These are phyloP conservation scores for Gortyna flavago DNA, from an alignment of 2,888 invertebrate species.

Conservation along the genomic window DNA sequence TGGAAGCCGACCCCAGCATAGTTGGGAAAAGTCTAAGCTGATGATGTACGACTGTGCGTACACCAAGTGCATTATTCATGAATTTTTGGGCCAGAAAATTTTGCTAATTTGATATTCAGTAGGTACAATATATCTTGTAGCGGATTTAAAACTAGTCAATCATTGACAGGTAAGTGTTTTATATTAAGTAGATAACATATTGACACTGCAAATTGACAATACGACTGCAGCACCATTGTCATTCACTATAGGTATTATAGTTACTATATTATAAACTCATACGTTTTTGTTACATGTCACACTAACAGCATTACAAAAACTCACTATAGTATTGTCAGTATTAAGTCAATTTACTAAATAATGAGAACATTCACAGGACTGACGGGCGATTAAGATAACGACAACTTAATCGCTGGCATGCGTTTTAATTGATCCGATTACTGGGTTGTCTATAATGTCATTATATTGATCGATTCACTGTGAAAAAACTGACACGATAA, in stretches of 20 bases:
- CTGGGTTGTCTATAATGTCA: neutral
- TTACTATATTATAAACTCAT: neutral
- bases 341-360: slow-evolving; percentile 4
- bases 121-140: no score
- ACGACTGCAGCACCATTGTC: neutral
- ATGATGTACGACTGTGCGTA: neutral
- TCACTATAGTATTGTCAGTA: neutral
- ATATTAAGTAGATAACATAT: neutral
- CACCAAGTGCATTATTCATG: neutral
- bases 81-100: neutral
- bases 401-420: slow-evolving; percentile 9
- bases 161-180: neutral
- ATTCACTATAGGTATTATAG: neutral
- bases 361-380: slow-evolving; percentile 20
- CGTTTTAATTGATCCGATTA: slow-evolving; percentile 30
- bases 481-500: slow-evolving; percentile 1
- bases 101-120: neutral
- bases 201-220: neutral
- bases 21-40: neutral
- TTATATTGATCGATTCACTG: slow-evolving; percentile 1
- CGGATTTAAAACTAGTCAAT: neutral
- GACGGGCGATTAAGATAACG: slow-evolving; percentile 24
- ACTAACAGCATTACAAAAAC: neutral
- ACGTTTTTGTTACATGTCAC: neutral
- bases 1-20: neutral